Evolutionary conservation across 2,888 invertebrate genomes (phyloP), one percentile per base, ranked within the genome.

Genomic region (Amblyjoppa proteus): DNA sequence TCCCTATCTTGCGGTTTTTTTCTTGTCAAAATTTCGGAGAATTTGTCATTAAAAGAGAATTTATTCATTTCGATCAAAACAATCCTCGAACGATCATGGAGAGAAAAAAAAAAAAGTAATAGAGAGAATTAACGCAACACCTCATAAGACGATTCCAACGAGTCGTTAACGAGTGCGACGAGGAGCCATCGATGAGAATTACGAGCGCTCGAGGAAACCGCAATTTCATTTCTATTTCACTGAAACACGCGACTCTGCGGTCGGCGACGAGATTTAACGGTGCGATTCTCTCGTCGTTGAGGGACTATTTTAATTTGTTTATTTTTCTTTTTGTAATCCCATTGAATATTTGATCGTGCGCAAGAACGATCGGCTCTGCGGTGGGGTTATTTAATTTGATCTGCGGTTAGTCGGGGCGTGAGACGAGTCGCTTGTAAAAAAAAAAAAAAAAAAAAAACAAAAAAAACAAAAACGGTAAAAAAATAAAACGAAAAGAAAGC

Each of bases 321-420:
- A 31, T 61, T 61, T 61, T 34, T 61, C 7, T 28, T 56, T 56
- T 20, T 9, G n/a, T 11, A 28, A 5, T 66, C 51, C 13, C 49
- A 31, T 49, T 66, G 34, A 51, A 28, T 45, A 75, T 49, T 64
- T 70, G 34, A 64, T 34, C 56, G 79, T 53, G 61, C 61, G 78
- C 53, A 53, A 25, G 25, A 73, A n/a, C 20, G 68, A 75, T 34
- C 73, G 69, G 13, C 74, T 75, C 66, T 84, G 80, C 71, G 80
- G 84, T 84, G 38, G 20, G n/a, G 49, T 76, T 71, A 84, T 84
- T 84, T 71, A 84, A 84, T 84, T 76, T 66, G 71, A 66, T 84
- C 34, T 84, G 80, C 80, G 84, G 84, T 80, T 73, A 16, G 64
- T 53, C 71, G 56, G 13, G 56, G 31, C 71, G 53, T 51, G 53